Evolutionary conservation across 2,797 vertebrate genomes (phyloP).

Genomic region (Jordanella pulchra): DNA sequence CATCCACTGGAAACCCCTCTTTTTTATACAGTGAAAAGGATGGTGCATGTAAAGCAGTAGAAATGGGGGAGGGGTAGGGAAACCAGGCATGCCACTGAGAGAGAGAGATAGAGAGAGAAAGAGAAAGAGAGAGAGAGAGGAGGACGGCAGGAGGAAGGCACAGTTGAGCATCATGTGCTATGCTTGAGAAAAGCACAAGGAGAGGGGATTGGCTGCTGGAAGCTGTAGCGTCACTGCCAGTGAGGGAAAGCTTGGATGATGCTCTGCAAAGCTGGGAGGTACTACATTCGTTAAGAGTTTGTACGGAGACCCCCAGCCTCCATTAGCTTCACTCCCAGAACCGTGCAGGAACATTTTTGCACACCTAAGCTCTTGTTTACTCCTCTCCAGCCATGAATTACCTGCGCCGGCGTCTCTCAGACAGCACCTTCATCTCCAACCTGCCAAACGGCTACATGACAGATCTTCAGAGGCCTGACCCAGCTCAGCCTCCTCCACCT

Average conservation of each 20-base stretch:
- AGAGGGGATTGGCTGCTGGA: conserved; percentile 73
- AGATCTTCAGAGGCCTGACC: conserved; percentile 94
- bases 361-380: conserved; percentile 39
- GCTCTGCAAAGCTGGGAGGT: conserved; percentile 70
- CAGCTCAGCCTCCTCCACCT: conserved; percentile 82
- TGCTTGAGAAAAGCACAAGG: conserved; percentile 54
- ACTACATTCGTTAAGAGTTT: conserved; percentile 68
- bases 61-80: conserved; percentile 74
- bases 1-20: conserved; percentile 66
- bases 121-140: conserved; percentile 48
- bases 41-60: conserved; percentile 64
- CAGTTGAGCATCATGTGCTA: conserved; percentile 70
- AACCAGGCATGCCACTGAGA: conserved; percentile 50
- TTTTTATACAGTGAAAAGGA: conserved; percentile 55
- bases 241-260: conserved; percentile 74
- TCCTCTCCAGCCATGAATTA: conserved; percentile 89
- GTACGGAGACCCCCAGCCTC: conserved; percentile 66
- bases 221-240: conserved; percentile 61
- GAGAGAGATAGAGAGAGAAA: too few relatives aligned
- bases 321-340: conserved; percentile 47
- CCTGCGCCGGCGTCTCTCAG: conserved; percentile 93
- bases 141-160: conserved; percentile 53
- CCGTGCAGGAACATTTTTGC: conserved; percentile 49
- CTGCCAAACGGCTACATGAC: conserved; percentile 98
- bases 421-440: conserved; percentile 99